Conservation (phyloP, 2,113 vertebrate species). For the Oenanthe melanoleuca region DNA sequence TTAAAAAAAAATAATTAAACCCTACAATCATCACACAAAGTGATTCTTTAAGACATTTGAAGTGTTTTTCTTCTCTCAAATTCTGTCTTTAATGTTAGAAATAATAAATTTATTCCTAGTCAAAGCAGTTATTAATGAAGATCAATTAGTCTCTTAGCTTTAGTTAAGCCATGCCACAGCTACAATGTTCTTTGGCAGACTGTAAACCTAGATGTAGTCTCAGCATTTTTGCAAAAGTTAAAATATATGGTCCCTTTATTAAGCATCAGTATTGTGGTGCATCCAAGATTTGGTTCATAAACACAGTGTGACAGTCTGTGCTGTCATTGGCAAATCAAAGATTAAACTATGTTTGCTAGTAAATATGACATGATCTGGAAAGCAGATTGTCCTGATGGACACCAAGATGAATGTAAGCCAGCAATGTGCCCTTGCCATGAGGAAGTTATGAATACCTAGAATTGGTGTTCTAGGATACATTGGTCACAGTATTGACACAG, state of each 20-base stretch:
- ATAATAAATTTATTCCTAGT: neutral
- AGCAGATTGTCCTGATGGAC: neutral
- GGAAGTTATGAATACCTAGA: too few relatives aligned
- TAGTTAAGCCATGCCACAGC: neutral
- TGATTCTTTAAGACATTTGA: neutral
- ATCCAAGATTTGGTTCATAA: neutral
- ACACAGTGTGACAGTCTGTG: accelerated
- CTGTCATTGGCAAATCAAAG: neutral
- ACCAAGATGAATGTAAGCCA: neutral
- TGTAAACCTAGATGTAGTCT: neutral
- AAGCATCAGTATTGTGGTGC: neutral
- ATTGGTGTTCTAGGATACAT: neutral
- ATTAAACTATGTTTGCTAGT: neutral
- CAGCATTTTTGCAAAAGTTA: neutral
- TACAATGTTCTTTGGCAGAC: neutral
- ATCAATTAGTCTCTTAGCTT: neutral
- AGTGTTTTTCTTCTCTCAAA: neutral
- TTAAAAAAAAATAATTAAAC: neutral
- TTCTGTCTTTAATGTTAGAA: neutral
- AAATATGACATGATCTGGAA: neutral
- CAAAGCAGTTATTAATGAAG: neutral
- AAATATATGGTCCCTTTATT: neutral
- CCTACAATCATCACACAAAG: neutral
- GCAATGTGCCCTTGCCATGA: neutral
- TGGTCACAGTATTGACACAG: neutral